Conservation (phyloP, 2,113 vertebrate species). For the Stegastes partitus region DNA sequence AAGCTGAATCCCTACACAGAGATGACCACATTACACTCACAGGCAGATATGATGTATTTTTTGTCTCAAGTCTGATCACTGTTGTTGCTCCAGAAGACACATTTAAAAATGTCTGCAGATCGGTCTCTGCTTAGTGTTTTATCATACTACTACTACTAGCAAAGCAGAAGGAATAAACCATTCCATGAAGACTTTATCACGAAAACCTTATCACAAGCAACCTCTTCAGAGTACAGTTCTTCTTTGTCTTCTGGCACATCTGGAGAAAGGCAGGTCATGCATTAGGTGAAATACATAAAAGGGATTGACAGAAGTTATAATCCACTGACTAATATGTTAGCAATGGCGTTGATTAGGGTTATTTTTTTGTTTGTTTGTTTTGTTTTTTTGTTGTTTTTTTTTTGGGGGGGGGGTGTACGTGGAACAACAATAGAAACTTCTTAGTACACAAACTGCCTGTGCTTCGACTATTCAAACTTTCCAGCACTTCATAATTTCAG, state of each 20-base stretch:
- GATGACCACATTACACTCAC: not conserved
- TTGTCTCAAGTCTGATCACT: not conserved
- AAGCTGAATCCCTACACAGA: too few relatives aligned
- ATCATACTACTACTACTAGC: not conserved
- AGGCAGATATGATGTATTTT: not conserved
- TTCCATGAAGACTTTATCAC: not conserved
- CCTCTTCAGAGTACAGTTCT: not conserved
- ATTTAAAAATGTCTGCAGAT: not conserved
- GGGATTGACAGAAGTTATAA: not conserved
- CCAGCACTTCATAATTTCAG: not conserved
- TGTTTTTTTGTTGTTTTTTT: too few relatives aligned
- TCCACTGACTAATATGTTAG: too few relatives aligned
- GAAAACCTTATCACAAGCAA: not conserved
- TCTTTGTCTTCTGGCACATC: not conserved
- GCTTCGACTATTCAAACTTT: too few relatives aligned
- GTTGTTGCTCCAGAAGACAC: not conserved
- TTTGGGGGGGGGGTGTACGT: too few relatives aligned
- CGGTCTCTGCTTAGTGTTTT: not conserved
- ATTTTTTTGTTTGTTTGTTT: too few relatives aligned
- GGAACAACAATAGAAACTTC: too few relatives aligned
- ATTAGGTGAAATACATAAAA: constrained; percentile 17
- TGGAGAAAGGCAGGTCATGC: constrained; percentile 1
- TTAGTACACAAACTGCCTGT: too few relatives aligned
- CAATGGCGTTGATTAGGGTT: too few relatives aligned
- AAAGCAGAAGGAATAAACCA: constrained; percentile 1